Conservation (phyloP, 2,797 vertebrate species). For the Pogonophryne albipinna region DNA sequence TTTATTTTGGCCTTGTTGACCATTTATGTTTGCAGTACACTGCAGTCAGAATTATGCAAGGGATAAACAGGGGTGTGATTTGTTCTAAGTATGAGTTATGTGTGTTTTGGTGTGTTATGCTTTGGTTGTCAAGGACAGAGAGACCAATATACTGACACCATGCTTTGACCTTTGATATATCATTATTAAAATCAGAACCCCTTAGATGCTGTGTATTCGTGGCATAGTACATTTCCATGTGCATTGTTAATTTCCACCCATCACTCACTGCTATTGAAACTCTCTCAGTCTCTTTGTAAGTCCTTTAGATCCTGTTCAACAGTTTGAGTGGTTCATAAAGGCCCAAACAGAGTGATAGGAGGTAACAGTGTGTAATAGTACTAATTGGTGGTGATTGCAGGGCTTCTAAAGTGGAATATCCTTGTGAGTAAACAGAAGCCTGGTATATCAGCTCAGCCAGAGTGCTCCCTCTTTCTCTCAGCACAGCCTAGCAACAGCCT, state of each 20-base stretch:
- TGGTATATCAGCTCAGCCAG: slow-evolving; percentile 70
- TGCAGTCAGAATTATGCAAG: slow-evolving; percentile 9
- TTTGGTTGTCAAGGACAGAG: slow-evolving; percentile 29
- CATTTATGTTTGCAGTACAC: slow-evolving; percentile 23
- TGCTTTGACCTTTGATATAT: slow-evolving; percentile 42
- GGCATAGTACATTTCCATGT: slow-evolving; percentile 28
- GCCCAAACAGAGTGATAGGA: slow-evolving; percentile 57
- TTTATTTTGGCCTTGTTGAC: slow-evolving; percentile 3
- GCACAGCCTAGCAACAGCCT: slow-evolving; percentile 80
- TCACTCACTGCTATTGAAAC: slow-evolving; percentile 20
- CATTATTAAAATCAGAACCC: slow-evolving; percentile 30
- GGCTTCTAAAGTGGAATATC: slow-evolving; percentile 73
- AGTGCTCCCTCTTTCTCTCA: slow-evolving; percentile 73
- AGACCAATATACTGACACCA: slow-evolving; percentile 18
- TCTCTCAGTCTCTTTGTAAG: slow-evolving; percentile 32
- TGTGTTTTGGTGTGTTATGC: slow-evolving; percentile 58
- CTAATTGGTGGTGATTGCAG: slow-evolving; percentile 78
- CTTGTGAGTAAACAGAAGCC: slow-evolving; percentile 78
- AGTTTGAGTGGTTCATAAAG: slow-evolving; percentile 67
- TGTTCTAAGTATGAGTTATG: slow-evolving; percentile 16
- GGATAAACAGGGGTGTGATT: slow-evolving; percentile 28
- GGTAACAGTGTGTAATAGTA: slow-evolving; percentile 77
- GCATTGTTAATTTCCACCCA: slow-evolving; percentile 29
- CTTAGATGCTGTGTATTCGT: background rate
- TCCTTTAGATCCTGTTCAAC: slow-evolving; percentile 53